Conservation (phyloP, 2,888 invertebrate genomes). For the Sarcophaga carnaria region DNA sequence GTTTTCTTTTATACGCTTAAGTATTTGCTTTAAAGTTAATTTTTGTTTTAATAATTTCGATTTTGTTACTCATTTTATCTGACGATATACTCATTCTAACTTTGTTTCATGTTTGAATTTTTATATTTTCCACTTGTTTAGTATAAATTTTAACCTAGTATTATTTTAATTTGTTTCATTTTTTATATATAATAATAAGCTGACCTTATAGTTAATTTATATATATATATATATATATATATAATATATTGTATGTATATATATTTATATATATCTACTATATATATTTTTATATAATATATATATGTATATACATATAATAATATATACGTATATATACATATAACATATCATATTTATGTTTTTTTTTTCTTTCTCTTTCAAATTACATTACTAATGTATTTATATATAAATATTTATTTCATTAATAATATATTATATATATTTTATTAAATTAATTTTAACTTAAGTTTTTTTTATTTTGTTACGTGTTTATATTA, state of each 20-base stretch:
- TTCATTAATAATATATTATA: conserved; percentile 50
- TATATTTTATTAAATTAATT: conserved; percentile 22
- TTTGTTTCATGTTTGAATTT: conserved; percentile 9
- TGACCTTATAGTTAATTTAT: conserved; percentile 48
- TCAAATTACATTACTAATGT: conserved; percentile 14
- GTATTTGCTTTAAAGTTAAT: conserved; percentile 64
- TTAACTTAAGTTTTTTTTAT: conserved; percentile 41
- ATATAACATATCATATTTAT: conserved; percentile 22
- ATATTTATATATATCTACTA: conserved; percentile 10
- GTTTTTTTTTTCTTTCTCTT: conserved; percentile 32
- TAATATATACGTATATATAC: conserved; percentile 1
- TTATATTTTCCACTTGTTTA: conserved; percentile 32
- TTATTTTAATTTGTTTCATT: conserved; percentile 12
- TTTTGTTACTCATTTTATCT: not conserved
- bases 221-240: conserved; percentile 7
- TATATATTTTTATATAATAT: conserved; percentile 18
- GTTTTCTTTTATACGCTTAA: conserved; percentile 44
- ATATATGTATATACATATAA: not conserved
- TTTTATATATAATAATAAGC: conserved; percentile 29
- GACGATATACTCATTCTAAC: conserved; percentile 16
- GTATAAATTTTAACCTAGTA: conserved; percentile 67
- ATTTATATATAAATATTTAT: conserved; percentile 46
- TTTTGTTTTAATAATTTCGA: conserved; percentile 21
- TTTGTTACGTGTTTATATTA: conserved; percentile 53
- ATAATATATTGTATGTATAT: not conserved